Percentiles rank a stretch among this genome's conserved stretches.
These are phyloP conservation scores for Mustela lutreola DNA, from an alignment of 2,113 vertebrate genomes.

Conservation along the genomic window DNA sequence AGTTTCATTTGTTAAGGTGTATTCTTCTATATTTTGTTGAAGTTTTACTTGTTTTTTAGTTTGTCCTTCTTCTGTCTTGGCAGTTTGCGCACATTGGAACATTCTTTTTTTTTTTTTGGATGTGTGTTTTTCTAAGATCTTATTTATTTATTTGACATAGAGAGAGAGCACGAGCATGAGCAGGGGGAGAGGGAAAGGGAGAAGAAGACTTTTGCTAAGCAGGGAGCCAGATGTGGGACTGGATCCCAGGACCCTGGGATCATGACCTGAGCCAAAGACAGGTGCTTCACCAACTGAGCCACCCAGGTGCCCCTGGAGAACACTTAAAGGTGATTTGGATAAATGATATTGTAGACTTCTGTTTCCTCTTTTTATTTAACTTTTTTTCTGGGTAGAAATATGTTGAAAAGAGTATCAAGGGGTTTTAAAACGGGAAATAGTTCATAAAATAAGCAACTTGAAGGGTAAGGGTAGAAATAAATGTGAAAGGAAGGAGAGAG, in stretches of 20 bases:
- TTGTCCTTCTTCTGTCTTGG: background rate
- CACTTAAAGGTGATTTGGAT: background rate
- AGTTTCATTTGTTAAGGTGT: background rate
- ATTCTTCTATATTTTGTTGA: background rate
- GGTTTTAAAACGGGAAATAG: constrained; percentile 50
- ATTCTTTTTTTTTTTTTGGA: background rate
- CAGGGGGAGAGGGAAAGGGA: too few species aligned
- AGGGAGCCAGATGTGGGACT: too few species aligned
- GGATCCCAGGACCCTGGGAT: too few species aligned
- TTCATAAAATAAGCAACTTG: background rate
- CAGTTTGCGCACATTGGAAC: background rate
- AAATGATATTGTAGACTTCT: background rate
- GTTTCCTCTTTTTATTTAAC: background rate
- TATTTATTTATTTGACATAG: too few species aligned
- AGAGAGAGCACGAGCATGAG: too few species aligned
- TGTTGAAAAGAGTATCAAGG: background rate
- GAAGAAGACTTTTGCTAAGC: too few species aligned
- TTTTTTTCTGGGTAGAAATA: constrained; percentile 26
- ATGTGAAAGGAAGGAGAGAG: background rate
- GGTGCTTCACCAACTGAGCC: too few species aligned
- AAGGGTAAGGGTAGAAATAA: background rate
- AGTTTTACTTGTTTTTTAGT: background rate
- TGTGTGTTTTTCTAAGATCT: too few species aligned
- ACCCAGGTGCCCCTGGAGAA: background rate
- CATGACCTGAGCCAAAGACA: too few species aligned